Evolutionary conservation across 2,113 vertebrate genomes (phyloP), one percentile per base, ranked within the genome.

Genomic region (Xyliphius kryptos): DNA sequence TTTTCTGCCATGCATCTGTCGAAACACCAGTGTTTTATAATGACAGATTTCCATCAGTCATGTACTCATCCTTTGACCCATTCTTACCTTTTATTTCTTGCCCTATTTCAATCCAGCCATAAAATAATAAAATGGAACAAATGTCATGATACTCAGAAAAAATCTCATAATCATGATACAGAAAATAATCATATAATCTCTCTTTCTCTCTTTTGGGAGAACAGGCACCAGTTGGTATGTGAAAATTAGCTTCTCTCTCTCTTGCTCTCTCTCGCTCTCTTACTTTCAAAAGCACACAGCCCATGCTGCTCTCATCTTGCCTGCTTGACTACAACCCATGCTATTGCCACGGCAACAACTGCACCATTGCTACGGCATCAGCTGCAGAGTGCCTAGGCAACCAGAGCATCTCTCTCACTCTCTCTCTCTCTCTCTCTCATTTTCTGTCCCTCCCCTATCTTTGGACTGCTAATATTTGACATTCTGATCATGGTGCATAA

Each of bases 281-380:
- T 32, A 46, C 56, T 44, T 53, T 41, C n/a, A 48, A 54, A 63
- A 17, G 32, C 53, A 51, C 58, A 22, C n/a, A 21, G 19, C 10
- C 46, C 37, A 40, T 64, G 41, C 36, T 20, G n/a, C 38, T 55
- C 37, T 53, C 47, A 56, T 72, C 59, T 56, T 53, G 68, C 71
- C 76, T 76, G 77, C 78, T 80, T 69, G 79, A 86, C 79, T 81
- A 81, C 79, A 81, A 77, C 80, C 81, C 73, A 70, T 61, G 60
- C 76, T 63, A 81, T 87, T 74, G 71, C 84, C 84, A 86, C 85
- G 83, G 85, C 81, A 87, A 87, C 85, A 84, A 84, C 82, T 87
- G 83, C 82, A 87, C 79, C 81, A 88, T 85, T 77, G 79, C 83
- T 83, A 83, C 79, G 84, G 83, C 84, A 88, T 85, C 85, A 81